Evolutionary conservation across 2,113 vertebrate species (phyloP).

Genomic region (Chrysemys picta): DNA sequence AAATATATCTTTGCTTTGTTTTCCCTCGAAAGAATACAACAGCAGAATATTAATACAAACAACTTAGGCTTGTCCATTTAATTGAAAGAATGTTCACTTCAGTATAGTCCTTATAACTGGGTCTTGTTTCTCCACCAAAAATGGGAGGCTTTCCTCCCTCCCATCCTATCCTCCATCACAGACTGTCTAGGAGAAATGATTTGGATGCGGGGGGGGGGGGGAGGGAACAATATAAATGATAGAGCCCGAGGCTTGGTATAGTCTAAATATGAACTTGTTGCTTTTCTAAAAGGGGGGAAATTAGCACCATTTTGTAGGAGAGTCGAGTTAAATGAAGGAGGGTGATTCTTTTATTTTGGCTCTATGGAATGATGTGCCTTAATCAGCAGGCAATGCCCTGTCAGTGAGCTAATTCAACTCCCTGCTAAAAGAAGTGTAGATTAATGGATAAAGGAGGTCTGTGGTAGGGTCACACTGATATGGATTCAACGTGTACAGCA

Average conservation of each 20-base stretch:
- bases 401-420: constrained; percentile 94
- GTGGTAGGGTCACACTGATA: constrained; percentile 92
- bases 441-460: constrained; percentile 99
- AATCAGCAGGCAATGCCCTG: constrained; percentile 92
- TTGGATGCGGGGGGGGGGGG: neutral
- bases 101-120: neutral
- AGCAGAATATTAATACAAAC: constrained; percentile 49
- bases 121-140: constrained; percentile 5
- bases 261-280: constrained; percentile 82
- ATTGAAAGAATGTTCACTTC: constrained; percentile 32
- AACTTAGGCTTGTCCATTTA: constrained; percentile 35
- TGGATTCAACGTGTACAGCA: constrained; percentile 89
- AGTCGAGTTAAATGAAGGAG: constrained; percentile 84
- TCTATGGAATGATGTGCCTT: constrained; percentile 89
- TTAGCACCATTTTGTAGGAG: constrained; percentile 84
- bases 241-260: neutral
- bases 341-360: constrained; percentile 84
- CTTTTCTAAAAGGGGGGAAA: constrained; percentile 79
- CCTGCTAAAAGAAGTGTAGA: constrained; percentile 97
- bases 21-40: constrained; percentile 11
- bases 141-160: neutral
- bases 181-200: constrained; percentile 42
- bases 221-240: constrained; percentile 58
- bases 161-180: neutral
- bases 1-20: constrained; percentile 51